Evolutionary conservation across 30 jellyfish, hydroid and myxozoan species (phyloP), one percentile per base, ranked within the genome.

Genomic region (Aurelia aurita complex sp. Pacific): DNA sequence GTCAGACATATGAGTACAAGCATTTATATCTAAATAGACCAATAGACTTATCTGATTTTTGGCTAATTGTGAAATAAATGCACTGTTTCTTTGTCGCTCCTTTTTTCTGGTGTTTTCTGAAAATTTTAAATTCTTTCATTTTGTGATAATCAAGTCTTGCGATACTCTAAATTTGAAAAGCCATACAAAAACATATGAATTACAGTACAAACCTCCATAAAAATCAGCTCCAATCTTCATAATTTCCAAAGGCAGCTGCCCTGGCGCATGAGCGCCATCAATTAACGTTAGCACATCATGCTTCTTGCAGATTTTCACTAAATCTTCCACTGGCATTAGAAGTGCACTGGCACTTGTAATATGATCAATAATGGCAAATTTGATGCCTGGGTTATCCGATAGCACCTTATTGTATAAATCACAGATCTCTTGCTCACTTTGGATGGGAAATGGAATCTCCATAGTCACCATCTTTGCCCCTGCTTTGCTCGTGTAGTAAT

Each of bases 221-320:
- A 95, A 79, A 60, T 95, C 98, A 34, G 95, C 97, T 42, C 88
- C 97, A 40, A 82, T 73, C 38, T 77, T 87, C 74, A 89, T 92
- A 35, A 95, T 75, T 15, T 95, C 81, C 72, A 95, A 67, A 33
- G 90, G 87, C 42, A 95, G 42, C 75, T 95, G 99, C n/a, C 99
- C 99, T 18, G 99, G 99, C 1, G 97, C 97, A 89, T 95, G 99
- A 12, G 99, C 99, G n/a, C 98, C 99, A 85, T 95, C 99, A 38
- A 90, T 82, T 46, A 95, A 67, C 6, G 97, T 81, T 16, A 95
- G 70, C 64, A 81, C 94, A 53, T 79, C 91, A 75, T 73, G 85
- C 67, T 90, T 84, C 51, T 83, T 90, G 84, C 99, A 95, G 15
- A 95, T 53, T 46, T 63, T 73, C 19, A 76, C 95, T 59, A 95